Conservation (phyloP, 2,888 invertebrate species). For the Drosophila meridionalis region DNA sequence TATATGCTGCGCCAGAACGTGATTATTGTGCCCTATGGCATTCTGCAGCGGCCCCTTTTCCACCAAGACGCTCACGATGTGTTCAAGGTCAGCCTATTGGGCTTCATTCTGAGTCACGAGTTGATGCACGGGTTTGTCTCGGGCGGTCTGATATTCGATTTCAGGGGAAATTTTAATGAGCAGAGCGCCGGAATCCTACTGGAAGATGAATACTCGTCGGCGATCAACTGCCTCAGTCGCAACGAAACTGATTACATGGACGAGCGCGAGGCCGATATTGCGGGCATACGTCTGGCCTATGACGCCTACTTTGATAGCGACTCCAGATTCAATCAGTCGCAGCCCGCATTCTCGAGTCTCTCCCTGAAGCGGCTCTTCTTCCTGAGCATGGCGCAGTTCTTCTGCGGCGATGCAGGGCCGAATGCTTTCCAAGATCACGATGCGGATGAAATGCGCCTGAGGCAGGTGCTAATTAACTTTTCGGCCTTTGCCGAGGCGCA, state of each 20-base stretch:
- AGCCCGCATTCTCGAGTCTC: constrained; percentile 42
- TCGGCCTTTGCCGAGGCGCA: constrained; percentile 66
- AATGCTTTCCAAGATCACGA: constrained; percentile 69
- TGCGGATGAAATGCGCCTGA: constrained; percentile 71
- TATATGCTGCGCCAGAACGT: constrained; percentile 70
- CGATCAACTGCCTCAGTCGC: constrained; percentile 49
- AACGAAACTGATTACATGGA: constrained; percentile 58
- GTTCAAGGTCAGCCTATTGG: constrained; percentile 71
- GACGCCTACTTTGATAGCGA: constrained; percentile 54
- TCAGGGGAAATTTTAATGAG: constrained; percentile 52
- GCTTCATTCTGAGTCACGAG: constrained; percentile 81
- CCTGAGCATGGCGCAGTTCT: constrained; percentile 79
- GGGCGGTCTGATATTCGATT: constrained; percentile 54
- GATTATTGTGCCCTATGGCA: constrained; percentile 75
- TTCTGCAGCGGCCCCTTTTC: constrained; percentile 67
- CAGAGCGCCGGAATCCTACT: constrained; percentile 32
- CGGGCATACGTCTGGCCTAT: constrained; percentile 74
- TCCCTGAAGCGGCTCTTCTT: constrained; percentile 69
- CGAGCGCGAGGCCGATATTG: constrained; percentile 79
- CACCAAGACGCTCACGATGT: constrained; percentile 57
- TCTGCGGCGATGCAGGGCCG: constrained; percentile 64
- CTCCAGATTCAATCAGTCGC: constrained; percentile 16
- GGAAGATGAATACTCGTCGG: constrained; percentile 15
- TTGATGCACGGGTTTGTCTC: constrained; percentile 77
- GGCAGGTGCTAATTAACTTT: constrained; percentile 68